Evolutionary conservation across 2,797 vertebrate genomes (phyloP), one percentile per base, ranked within the genome.

Genomic region (Mergus octosetaceus): DNA sequence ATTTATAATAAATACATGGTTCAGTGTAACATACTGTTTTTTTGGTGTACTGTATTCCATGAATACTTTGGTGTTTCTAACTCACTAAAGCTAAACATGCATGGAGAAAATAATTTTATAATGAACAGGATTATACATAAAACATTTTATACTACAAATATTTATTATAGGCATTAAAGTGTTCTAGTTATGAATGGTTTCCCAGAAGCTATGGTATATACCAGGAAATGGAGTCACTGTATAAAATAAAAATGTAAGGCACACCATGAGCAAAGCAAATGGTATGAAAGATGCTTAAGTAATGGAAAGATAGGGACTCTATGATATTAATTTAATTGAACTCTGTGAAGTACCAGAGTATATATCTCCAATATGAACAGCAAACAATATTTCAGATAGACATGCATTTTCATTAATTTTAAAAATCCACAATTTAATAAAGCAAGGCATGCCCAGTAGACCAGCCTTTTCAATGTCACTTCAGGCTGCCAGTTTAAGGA

Each of bases 21-120:
- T 81, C 34, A 49, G 7, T 65, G 32, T 15, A 85, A 54, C 11
- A 22, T 21, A 4, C 5, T 69, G 4, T 2, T 90, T 86, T 64
- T 64, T 75, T 38, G 74, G 2, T 6, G 28, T 39, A 43, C 2
- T 58, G 20, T 54, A 54, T 86, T 84, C 93, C 17, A 73, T 21
- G 0, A 89, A 45, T 66, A 81, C 78, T 92, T 92, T 65, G 10
- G 2, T 61, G 28, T 39, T 87, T 56, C 56, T 72, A 61, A 39
- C 57, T 43, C 36, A 49, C 24, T 77, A 68, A 80, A 83, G 9
- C 24, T 53, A 93, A 77, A 90, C 87, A 72, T 80, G 18, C 11
- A 47, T 28, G 21, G 69, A 86, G n/a, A 77, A 93, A 91, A 90
- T 82, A 85, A 87, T 81, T 84, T 81, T 75, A 58, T 60, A 89